Base-by-base conservation (phyloP, 2,888 invertebrate species). In the Gymnosoma rotundatum region DNA sequence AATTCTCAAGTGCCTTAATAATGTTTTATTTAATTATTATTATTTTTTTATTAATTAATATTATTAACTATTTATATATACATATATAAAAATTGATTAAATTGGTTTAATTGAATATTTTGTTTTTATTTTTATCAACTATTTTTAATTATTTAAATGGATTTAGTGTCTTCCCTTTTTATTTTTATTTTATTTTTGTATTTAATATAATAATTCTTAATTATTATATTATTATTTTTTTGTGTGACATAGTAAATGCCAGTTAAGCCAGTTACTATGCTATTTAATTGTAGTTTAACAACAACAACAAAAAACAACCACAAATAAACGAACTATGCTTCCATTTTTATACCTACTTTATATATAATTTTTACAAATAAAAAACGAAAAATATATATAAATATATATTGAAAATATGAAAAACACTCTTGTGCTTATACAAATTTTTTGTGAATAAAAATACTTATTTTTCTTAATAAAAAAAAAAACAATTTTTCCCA, bases 341-440 rank as follows among this genome's bases (percentile, higher is more conserved):
- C 87, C 87, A 87, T 86, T 87, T 86, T 86, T 86, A 85, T 70
- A 86, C 69, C 80, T 70, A 83, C 58, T 83, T 32, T 64, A 75
- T 61, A 75, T 61, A 78, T 70, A 58, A 8, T n/a, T 72, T 78
- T 72, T 78, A 78, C 50, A 70, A 70, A 66, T 79, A 73, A 79
- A n/a, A 79, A 66, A 32, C 56, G 50, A 58, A 73, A 75, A 63
- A n/a, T n/a, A n/a, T n/a, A n/a, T 64, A 79, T 73, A 32, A 5
- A 32, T 32, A 32, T 32, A 69, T 67, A 81, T 69, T 69, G 52
- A 67, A 74, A 80, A 80, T 54, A 72, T 75, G 56, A 83, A 79
- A 14, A 48, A 52, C 83, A 83, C 76, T 67, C 80, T 72, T 82
- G 86, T 86, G 86, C 86, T 87, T 87, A 86, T 75, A 86, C 83